Conservation (phyloP, 2,888 invertebrate species). For the Pandemis cinnamomeana region DNA sequence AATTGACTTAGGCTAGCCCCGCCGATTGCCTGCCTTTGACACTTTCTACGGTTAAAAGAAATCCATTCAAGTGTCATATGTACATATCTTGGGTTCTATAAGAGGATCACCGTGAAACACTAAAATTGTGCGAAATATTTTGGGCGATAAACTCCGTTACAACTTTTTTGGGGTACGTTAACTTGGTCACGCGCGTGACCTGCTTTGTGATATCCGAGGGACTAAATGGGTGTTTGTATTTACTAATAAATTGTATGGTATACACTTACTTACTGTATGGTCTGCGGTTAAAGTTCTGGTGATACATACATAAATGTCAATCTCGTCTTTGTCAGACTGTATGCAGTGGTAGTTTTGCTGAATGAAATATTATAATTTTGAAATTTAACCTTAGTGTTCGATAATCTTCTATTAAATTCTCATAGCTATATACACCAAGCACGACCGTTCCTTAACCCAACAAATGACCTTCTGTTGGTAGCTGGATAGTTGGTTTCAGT, state of each 20-base stretch:
- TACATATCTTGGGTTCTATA: neutral
- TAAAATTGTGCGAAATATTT: conserved; percentile 61
- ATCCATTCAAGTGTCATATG: neutral
- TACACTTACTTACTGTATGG: neutral
- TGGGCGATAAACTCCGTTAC: conserved; percentile 63
- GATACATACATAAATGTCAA: neutral
- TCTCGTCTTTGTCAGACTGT: no score
- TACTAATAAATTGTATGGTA: conserved; percentile 47
- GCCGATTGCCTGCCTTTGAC: no score
- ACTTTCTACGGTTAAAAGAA: no score
- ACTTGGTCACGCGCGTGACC: conserved; percentile 72
- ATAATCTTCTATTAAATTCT: no score
- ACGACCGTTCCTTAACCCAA: no score
- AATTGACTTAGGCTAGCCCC: no score
- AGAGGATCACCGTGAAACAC: neutral
- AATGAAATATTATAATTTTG: neutral
- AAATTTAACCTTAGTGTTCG: neutral
- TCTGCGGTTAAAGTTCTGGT: neutral
- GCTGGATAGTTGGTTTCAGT: no score
- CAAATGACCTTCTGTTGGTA: no score
- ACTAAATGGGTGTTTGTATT: conserved; percentile 59
- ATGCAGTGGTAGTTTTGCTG: no score
- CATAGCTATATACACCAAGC: no score
- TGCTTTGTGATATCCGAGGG: conserved; percentile 63
- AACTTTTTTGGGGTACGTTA: conserved; percentile 72